A percentile compares a stretch with the other conserved stretches of the same genome.
phyloP scores from a whole-genome alignment of 1,140 invertebrate species.

The Bombus vancouverensis region DNA sequence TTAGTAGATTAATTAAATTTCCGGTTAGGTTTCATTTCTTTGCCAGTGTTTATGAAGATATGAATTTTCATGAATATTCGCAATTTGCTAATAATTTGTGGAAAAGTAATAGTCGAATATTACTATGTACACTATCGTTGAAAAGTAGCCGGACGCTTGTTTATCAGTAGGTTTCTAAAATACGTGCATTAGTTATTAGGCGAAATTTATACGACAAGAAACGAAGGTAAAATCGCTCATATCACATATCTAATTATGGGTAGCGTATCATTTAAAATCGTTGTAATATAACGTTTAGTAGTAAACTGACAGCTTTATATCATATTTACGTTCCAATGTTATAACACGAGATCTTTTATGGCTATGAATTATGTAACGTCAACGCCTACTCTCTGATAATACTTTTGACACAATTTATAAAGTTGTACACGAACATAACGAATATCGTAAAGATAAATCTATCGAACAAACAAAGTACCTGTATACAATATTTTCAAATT shows the following conservation, averaged over 20 bases:
- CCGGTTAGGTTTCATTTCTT: no score
- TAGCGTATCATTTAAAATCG: constrained; percentile 1
- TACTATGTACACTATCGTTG: no score
- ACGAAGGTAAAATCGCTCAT: neutral
- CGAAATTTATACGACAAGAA: neutral
- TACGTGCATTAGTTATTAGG: neutral
- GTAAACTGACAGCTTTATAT: constrained; percentile 5
- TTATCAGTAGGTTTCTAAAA: neutral
- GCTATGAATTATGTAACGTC: constrained; percentile 4
- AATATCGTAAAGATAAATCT: neutral
- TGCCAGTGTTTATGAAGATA: no score
- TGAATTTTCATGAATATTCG: no score
- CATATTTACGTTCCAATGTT: constrained; percentile 9
- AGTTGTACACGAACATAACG: neutral
- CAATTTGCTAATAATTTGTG: no score
- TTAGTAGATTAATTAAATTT: no score
- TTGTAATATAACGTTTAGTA: constrained; percentile 4
- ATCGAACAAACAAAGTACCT: neutral
- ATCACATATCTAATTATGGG: neutral
- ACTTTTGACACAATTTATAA: neutral
- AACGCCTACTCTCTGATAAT: constrained; percentile 6
- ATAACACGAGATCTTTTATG: neutral
- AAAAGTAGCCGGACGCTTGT: neutral
- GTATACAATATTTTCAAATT: neutral
- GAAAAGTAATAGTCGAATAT: no score